These are phyloP conservation scores for Paramormyrops hopkinsi DNA, from an alignment of 2,797 vertebrate species.

Conservation along the genomic window DNA sequence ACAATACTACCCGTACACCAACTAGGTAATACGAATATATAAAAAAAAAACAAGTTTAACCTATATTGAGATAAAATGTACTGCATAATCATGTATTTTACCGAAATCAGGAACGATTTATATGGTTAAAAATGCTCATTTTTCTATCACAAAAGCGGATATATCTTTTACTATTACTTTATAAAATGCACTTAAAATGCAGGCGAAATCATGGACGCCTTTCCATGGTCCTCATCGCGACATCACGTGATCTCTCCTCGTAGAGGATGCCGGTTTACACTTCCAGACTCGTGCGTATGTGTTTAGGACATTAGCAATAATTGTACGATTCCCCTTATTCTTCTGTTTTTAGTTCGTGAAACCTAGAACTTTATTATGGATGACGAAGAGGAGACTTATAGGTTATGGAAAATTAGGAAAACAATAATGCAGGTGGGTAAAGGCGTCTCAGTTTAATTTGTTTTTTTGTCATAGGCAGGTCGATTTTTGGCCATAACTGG, in stretches of 20 bases:
- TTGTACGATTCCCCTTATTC: background rate
- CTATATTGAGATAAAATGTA: background rate
- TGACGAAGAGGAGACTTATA: slow-evolving; percentile 68
- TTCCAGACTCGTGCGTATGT: background rate
- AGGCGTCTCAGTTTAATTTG: background rate
- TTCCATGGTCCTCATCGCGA: background rate
- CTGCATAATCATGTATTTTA: background rate
- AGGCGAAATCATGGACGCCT: slow-evolving; percentile 7
- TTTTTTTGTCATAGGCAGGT: background rate
- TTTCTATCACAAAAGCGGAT: background rate
- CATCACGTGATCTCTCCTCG: slow-evolving; percentile 1
- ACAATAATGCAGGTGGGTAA: slow-evolving; percentile 63
- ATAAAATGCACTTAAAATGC: background rate
- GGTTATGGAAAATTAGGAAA: slow-evolving; percentile 67
- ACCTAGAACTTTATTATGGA: slow-evolving; percentile 49
- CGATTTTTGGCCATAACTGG: background rate
- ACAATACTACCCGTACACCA: background rate
- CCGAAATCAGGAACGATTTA: background rate
- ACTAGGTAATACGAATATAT: background rate
- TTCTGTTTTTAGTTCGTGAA: background rate
- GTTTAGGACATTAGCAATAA: background rate
- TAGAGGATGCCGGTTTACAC: background rate
- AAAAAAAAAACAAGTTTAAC: background rate
- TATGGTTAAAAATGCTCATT: background rate
- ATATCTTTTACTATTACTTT: background rate